Conservation (phyloP, 2,113 vertebrate genomes). For the Menidia beryllina region DNA sequence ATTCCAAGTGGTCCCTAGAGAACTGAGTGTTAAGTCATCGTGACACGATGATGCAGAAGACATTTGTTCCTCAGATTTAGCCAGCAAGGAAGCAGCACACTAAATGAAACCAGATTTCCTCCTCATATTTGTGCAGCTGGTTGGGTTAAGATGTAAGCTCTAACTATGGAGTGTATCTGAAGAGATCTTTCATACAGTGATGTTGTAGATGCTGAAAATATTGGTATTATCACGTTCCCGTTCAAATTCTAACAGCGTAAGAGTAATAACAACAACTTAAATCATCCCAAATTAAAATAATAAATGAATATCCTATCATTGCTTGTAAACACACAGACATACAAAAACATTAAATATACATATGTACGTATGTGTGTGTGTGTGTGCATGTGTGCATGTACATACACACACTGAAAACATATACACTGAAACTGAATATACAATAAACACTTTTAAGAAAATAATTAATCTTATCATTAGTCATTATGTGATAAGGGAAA, state of each 20-base stretch:
- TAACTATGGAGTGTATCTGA: conserved; percentile 15
- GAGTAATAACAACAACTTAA: background rate
- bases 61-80: conserved; percentile 71
- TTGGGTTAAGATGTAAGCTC: conserved; percentile 39
- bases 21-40: conserved; percentile 71
- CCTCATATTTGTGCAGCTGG: conserved; percentile 50
- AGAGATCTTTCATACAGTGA: background rate
- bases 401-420: too few species aligned
- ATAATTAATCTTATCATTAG: conserved; percentile 18
- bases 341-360: too few species aligned
- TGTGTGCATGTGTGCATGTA: too few species aligned
- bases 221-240: background rate
- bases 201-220: background rate
- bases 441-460: conserved; percentile 7
- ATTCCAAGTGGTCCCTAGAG: conserved; percentile 69
- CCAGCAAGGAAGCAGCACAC: conserved; percentile 59
- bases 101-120: conserved; percentile 70
- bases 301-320: background rate
- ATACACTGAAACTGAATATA: conserved; percentile 18
- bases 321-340: too few species aligned
- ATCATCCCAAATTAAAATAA: background rate
- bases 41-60: conserved; percentile 61
- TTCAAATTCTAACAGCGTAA: background rate
- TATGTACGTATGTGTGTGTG: too few species aligned
- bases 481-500: conserved; percentile 25